phyloP scores from a whole-genome alignment of 2,797 vertebrate genomes.

The Rhynchotus rufescens region DNA sequence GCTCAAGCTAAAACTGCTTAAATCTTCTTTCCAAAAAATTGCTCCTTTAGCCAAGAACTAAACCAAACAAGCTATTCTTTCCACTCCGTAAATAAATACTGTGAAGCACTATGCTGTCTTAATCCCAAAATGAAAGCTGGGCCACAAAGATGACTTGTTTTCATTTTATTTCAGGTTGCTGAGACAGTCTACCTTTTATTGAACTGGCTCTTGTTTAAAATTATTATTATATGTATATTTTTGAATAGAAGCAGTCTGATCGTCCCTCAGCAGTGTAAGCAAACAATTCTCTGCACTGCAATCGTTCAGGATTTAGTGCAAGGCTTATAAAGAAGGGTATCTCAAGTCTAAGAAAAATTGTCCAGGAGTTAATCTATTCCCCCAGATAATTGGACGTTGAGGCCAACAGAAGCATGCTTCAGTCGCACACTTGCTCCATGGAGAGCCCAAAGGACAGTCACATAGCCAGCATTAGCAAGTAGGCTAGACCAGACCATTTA shows the following conservation, averaged over 20 bases:
- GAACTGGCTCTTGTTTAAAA: not conserved
- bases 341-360: not conserved
- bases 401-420: not conserved
- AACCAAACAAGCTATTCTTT: slow-evolving; percentile 53
- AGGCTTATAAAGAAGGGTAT: not conserved
- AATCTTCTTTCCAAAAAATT: not conserved
- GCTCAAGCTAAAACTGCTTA: not conserved
- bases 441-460: not conserved
- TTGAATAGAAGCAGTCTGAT: not conserved
- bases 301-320: fast-evolving
- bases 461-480: fast-evolving
- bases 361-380: not conserved
- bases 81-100: not conserved
- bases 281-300: not conserved
- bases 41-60: slow-evolving; percentile 17
- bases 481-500: not conserved
- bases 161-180: not conserved
- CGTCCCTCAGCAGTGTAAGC: not conserved
- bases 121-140: not conserved
- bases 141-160: slow-evolving; percentile 22
- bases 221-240: not conserved
- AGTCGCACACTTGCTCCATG: not conserved
- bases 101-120: slow-evolving; percentile 28
- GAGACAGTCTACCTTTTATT: not conserved
- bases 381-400: not conserved